Evolutionary conservation across 2,888 invertebrate species (phyloP).

Genomic region (Leucophenga montana): DNA sequence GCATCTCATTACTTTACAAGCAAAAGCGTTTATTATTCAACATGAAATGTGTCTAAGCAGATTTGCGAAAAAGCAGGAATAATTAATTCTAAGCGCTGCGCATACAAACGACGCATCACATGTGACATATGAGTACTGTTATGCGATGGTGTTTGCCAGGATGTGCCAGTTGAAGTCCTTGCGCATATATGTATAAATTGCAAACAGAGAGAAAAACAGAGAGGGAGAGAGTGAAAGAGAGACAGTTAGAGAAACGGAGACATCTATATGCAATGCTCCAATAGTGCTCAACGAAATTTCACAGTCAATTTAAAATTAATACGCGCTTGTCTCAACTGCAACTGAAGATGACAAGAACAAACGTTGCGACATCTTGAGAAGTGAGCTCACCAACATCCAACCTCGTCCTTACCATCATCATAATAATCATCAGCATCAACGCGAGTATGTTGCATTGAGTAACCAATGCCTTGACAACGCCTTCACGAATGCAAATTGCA

Average conservation of each 20-base stretch:
- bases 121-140: too few species aligned
- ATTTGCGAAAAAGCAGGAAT: constrained; percentile 22
- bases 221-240: too few species aligned
- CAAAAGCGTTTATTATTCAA: not conserved
- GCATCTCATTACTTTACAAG: too few species aligned
- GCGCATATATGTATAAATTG: too few species aligned
- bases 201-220: too few species aligned
- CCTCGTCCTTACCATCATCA: not conserved
- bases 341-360: not conserved
- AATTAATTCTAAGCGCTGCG: constrained; percentile 23
- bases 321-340: constrained; percentile 46
- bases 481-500: constrained; percentile 61
- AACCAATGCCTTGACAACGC: constrained; percentile 11
- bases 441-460: too few species aligned
- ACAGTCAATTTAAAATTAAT: constrained; percentile 67
- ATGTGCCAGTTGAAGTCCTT: too few species aligned
- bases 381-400: constrained; percentile 39
- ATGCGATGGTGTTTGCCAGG: too few species aligned
- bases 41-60: constrained; percentile 11
- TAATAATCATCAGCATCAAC: not conserved
- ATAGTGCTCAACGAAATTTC: constrained; percentile 52
- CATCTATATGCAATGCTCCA: not conserved
- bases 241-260: constrained; percentile 35
- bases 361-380: constrained; percentile 21
- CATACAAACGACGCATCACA: not conserved